phyloP scores from a whole-genome alignment of 2,113 vertebrate species.

The Osmerus mordax region DNA sequence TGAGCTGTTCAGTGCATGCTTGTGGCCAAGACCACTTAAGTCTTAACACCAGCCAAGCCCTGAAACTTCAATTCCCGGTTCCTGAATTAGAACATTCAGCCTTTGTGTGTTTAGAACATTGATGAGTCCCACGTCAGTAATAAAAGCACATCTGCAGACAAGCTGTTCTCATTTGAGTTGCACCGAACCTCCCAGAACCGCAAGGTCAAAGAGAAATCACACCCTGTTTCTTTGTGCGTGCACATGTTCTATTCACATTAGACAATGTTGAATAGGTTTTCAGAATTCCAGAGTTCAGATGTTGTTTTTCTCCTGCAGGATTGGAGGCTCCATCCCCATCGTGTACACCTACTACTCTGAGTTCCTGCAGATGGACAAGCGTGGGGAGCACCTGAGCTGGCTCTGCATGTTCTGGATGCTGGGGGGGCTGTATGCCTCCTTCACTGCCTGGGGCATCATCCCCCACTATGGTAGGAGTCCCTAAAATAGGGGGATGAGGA shows the following conservation, averaged over 20 bases:
- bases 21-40: not conserved
- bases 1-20: not conserved
- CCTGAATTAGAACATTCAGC: slow-evolving; percentile 16
- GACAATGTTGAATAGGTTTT: not conserved
- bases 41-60: not conserved
- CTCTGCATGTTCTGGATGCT: slow-evolving; percentile 85
- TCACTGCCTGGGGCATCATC: slow-evolving; percentile 96
- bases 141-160: slow-evolving; percentile 29
- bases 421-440: slow-evolving; percentile 93
- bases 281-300: not conserved
- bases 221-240: not conserved
- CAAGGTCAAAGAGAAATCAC: slow-evolving; percentile 1
- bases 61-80: slow-evolving; percentile 15
- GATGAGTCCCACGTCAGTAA: slow-evolving; percentile 31
- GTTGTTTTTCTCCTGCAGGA: slow-evolving; percentile 64
- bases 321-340: slow-evolving; percentile 91
- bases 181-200: slow-evolving; percentile 15
- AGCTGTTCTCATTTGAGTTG: slow-evolving; percentile 12
- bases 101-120: slow-evolving; percentile 27
- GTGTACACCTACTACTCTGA: slow-evolving; percentile 98
- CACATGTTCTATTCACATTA: not conserved
- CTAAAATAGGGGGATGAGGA: not conserved
- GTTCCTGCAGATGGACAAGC: slow-evolving; percentile 94
- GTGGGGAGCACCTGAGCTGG: slow-evolving; percentile 97
- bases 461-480: slow-evolving; percentile 88